Evolutionary conservation across 53 echinoderm and acorn worm genomes (phyloP), one percentile per base, ranked within the genome.

Genomic region (Mesocentrotus franciscanus): DNA sequence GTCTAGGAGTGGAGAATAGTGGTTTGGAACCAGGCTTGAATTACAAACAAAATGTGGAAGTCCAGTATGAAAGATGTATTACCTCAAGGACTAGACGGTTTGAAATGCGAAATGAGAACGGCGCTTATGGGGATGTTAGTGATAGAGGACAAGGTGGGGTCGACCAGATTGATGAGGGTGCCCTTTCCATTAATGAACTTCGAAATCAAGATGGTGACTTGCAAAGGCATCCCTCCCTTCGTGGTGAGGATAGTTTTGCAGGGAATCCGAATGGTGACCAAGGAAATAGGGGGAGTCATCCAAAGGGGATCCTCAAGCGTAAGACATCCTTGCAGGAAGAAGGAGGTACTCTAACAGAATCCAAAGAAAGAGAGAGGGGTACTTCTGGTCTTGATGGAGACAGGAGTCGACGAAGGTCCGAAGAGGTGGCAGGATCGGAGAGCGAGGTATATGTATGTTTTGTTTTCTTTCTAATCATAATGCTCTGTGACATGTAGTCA

Each of bases 221-320:
- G 17, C 39, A 36, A 26, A 71, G 72, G 13, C 76, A 10, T 76
- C 2, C 30, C 27, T 76, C 33, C 3, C 13, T 33, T 76, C 14
- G 27, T 32, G 76, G 33, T 76, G 76, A 68, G 68, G 22, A 68
- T 18, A 24, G 11, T 76, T 1, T 13, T 4, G 76, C 42, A 39
- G 79, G 92, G 56, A 12, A n/a, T n/a, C n/a, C n/a, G n/a, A n/a
- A 18, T 24, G 11, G 22, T 36, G 74, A 36, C 10, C n/a, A 20
- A 1, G 36, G 71, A 71, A 16, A 61, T 27, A n/a, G 39, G 9
- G 55, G 79, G 9, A 27, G 93, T 35, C 27, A 3, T 3, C 60
- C 26, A 33, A 57, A 29, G 20, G 79, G 93, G 14, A 93, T 93
- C 60, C 35, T 93, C 35, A 93, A 93, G 93, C 30, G 59, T 26